Evolutionary conservation across 1,140 invertebrate genomes (phyloP).

Genomic region (Laupala kohalensis): DNA sequence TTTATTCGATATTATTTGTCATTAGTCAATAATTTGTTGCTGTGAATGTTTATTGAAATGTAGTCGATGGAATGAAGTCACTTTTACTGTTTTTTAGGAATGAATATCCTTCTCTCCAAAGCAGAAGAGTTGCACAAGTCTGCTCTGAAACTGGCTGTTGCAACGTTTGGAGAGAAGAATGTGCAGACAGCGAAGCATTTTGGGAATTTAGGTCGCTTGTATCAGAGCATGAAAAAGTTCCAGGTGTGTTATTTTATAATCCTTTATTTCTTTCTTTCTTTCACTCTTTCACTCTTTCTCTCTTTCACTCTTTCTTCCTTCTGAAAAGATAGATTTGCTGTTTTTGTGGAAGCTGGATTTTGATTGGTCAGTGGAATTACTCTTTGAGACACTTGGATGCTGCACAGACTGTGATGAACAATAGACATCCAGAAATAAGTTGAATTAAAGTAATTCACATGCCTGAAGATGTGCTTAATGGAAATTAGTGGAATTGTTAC

Average conservation of each 20-base stretch:
- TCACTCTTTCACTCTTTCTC: too few relatives aligned
- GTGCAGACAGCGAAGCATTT: constrained; percentile 92
- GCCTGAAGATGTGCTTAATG: too few relatives aligned
- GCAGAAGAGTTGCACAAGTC: constrained; percentile 70
- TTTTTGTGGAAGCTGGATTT: too few relatives aligned
- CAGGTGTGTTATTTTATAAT: constrained; percentile 45
- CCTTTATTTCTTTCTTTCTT: too few relatives aligned
- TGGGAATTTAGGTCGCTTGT: constrained; percentile 78
- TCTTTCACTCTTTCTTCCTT: too few relatives aligned
- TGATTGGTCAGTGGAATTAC: too few relatives aligned
- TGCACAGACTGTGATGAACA: too few relatives aligned
- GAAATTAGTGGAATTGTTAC: too few relatives aligned
- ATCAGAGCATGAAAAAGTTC: constrained; percentile 82
- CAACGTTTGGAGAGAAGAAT: constrained; percentile 79
- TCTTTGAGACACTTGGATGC: too few relatives aligned
- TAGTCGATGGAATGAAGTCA: not conserved
- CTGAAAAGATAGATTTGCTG: too few relatives aligned
- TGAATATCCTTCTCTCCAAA: constrained; percentile 28
- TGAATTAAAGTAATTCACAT: too few relatives aligned
- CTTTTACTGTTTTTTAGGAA: not conserved
- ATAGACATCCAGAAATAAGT: too few relatives aligned
- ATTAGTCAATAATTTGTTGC: not conserved
- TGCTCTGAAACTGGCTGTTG: constrained; percentile 58
- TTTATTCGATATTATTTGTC: not conserved
- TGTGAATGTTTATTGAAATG: not conserved